Evolutionary conservation across 2,888 invertebrate species (phyloP).

Genomic region (Euproctis similis): DNA sequence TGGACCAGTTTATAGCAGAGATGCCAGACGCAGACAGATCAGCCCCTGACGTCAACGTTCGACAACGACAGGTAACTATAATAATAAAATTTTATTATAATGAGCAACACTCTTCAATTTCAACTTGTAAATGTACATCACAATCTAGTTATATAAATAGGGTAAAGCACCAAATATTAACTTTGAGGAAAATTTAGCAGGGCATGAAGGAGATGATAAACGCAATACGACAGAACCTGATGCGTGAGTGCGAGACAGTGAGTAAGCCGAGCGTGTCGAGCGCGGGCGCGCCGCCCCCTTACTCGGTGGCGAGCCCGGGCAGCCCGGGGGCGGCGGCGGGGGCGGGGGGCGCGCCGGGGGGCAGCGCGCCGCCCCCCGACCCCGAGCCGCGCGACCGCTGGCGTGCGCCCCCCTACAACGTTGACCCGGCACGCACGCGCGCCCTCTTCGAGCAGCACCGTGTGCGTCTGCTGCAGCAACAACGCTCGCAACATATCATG

Average conservation of each 20-base stretch:
- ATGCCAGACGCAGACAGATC: constrained; percentile 79
- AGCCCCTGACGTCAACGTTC: constrained; percentile 40
- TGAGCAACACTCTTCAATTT: not conserved
- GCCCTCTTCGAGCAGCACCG: constrained; percentile 76
- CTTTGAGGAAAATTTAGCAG: too few species aligned
- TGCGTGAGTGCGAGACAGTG: constrained; percentile 88
- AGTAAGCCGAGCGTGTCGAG: constrained; percentile 38
- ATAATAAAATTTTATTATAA: too few species aligned
- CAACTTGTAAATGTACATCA: not conserved
- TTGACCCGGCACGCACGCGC: constrained; percentile 49
- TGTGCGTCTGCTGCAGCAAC: constrained; percentile 83
- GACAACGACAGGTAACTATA: constrained; percentile 29
- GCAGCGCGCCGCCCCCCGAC: constrained; percentile 10
- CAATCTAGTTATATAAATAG: too few species aligned
- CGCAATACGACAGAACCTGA: constrained; percentile 92
- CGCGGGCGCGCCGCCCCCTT: constrained; percentile 76
- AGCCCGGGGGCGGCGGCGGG: constrained; percentile 31
- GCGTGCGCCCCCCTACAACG: constrained; percentile 30
- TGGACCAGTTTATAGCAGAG: constrained; percentile 90
- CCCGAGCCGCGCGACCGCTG: constrained; percentile 1
- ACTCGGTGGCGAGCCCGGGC: constrained; percentile 73
- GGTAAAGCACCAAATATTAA: too few species aligned
- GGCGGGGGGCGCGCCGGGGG: constrained; percentile 22
- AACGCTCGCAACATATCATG: constrained; percentile 87
- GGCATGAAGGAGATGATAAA: constrained; percentile 80